phyloP scores from a whole-genome alignment of 2,113 vertebrate genomes.

The Garra rufa region DNA sequence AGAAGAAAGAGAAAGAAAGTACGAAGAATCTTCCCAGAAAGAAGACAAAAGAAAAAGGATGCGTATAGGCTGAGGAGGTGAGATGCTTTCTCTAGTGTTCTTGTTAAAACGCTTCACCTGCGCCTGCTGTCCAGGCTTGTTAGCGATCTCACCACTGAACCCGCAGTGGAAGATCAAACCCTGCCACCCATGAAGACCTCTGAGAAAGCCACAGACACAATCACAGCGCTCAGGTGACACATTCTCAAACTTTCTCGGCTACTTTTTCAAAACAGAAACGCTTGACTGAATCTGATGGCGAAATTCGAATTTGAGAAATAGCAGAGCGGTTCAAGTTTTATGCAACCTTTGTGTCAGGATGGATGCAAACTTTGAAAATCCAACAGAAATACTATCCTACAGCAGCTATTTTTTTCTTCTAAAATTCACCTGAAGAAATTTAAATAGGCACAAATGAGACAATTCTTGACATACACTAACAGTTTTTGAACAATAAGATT shows the following conservation, averaged over 20 bases:
- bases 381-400: too few species aligned
- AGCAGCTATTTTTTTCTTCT: too few species aligned
- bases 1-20: slow-evolving; percentile 18
- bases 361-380: too few species aligned
- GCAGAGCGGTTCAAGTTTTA: background rate
- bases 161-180: slow-evolving; percentile 19
- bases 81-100: background rate
- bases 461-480: too few species aligned
- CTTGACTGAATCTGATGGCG: background rate
- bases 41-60: background rate
- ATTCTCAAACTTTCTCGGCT: background rate
- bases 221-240: background rate
- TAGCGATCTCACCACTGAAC: slow-evolving; percentile 15
- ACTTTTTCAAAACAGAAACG: background rate
- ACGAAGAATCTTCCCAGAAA: background rate
- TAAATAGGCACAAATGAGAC: too few species aligned
- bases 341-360: too few species aligned
- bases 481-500: too few species aligned
- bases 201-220: background rate
- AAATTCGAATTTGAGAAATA: background rate
- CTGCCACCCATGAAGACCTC: slow-evolving; percentile 28
- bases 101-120: slow-evolving; percentile 30
- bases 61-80: background rate
- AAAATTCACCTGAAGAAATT: too few species aligned
- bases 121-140: slow-evolving; percentile 20